phyloP scores from a whole-genome alignment of 37 sponge, comb jelly and placozoan species.

The Tethya wilhelma region DNA sequence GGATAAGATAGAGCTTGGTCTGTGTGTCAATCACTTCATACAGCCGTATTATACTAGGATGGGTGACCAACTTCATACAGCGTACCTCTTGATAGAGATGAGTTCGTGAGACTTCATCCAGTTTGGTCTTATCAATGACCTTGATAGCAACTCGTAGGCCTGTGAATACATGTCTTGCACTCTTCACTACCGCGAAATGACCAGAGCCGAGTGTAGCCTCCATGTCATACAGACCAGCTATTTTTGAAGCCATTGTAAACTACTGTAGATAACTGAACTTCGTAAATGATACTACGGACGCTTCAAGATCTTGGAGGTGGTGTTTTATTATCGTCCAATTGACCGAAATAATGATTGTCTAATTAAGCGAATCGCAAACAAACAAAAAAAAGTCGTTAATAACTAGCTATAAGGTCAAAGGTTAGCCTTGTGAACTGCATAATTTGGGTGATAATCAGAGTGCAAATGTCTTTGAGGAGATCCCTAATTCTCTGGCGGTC shows the following conservation, averaged over 20 bases:
- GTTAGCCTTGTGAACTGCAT: no score
- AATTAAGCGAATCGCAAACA: no score
- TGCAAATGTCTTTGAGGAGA: no score
- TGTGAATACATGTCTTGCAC: conserved; percentile 93
- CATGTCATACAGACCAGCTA: conserved; percentile 88
- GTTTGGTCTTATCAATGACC: conserved; percentile 97
- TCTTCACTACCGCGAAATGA: conserved; percentile 94
- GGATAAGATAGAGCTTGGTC: conserved; percentile 92
- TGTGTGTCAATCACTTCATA: conserved; percentile 97
- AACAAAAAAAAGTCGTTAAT: no score
- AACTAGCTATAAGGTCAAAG: no score
- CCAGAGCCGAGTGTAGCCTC: conserved; percentile 92
- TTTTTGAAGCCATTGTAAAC: conserved; percentile 35
- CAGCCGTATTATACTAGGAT: conserved; percentile 93
- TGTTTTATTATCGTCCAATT: no score
- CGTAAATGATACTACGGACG: no score
- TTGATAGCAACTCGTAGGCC: conserved; percentile 94
- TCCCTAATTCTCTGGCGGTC: no score
- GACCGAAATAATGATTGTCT: no score
- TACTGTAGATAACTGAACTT: no score
- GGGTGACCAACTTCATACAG: conserved; percentile 96
- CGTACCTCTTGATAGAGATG: conserved; percentile 96
- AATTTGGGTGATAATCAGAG: no score
- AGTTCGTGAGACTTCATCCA: conserved; percentile 85
- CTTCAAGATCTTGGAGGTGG: no score